A percentile compares a stretch with the other conserved stretches of the same genome.
These are phyloP conservation scores for Fregata magnificens DNA, from an alignment of 2,113 vertebrate genomes.

Conservation along the genomic window DNA sequence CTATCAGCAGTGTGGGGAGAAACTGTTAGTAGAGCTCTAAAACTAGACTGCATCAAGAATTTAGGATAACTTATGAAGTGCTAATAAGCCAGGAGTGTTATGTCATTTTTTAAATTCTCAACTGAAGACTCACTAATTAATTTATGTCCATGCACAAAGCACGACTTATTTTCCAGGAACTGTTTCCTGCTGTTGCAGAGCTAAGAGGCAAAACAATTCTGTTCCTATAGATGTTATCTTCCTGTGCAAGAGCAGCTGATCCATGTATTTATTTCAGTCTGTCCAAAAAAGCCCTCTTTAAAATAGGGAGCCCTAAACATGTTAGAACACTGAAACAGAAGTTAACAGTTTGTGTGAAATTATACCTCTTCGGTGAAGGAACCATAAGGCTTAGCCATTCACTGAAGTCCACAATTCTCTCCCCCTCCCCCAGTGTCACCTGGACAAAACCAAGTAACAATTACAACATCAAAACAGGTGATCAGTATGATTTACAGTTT, in stretches of 20 bases:
- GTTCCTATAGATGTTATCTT: neutral
- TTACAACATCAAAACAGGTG: neutral
- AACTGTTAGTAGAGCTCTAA: neutral
- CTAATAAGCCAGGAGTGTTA: neutral
- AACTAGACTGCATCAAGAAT: neutral
- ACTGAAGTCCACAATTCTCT: neutral
- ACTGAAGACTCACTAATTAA: neutral
- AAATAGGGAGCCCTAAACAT: neutral
- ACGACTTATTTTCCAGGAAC: neutral
- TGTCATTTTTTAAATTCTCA: neutral
- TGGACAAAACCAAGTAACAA: neutral
- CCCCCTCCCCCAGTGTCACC: neutral
- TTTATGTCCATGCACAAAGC: neutral
- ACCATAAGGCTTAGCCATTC: neutral
- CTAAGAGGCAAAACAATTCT: neutral
- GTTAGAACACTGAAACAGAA: neutral
- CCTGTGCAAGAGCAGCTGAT: neutral
- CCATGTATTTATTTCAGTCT: neutral
- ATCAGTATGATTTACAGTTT: neutral
- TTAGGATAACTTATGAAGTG: constrained; percentile 6
- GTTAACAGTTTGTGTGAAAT: neutral
- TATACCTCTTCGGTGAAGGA: neutral
- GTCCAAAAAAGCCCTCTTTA: neutral
- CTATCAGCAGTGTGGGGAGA: neutral
- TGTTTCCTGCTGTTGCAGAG: neutral